Conservation (phyloP, 1,140 invertebrate species). For the Spodoptera frugiperda region DNA sequence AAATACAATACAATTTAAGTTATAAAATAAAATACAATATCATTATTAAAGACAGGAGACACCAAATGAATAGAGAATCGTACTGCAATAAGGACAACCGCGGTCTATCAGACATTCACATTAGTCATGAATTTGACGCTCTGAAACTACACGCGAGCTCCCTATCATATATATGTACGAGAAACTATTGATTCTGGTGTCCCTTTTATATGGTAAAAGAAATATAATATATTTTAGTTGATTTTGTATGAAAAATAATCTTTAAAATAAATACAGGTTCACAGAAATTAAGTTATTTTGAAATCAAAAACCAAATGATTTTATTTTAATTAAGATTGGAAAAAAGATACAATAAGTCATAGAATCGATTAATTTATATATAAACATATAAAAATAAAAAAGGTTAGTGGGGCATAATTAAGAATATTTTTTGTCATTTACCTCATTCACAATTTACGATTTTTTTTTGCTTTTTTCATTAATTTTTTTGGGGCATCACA, state of each 20-base stretch:
- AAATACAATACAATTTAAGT: neutral
- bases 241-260: neutral
- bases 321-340: no score
- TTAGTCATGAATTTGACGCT: conserved; percentile 75
- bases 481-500: neutral
- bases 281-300: no score
- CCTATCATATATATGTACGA: conserved; percentile 37
- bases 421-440: neutral
- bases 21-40: neutral
- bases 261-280: no score
- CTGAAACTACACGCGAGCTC: conserved; percentile 67
- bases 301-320: no score
- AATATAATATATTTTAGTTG: neutral
- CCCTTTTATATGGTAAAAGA: neutral
- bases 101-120: conserved; percentile 74
- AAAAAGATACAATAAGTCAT: no score
- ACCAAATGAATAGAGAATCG: conserved; percentile 43
- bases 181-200: conserved; percentile 19
- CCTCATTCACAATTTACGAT: neutral
- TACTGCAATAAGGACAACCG: conserved; percentile 51
- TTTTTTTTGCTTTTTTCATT: neutral
- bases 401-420: neutral
- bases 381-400: neutral
- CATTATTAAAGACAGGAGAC: neutral
- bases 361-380: no score